Evolutionary conservation across 2,888 invertebrate genomes (phyloP), one percentile per base, ranked within the genome.

Genomic region (Rhabditoides inermis): DNA sequence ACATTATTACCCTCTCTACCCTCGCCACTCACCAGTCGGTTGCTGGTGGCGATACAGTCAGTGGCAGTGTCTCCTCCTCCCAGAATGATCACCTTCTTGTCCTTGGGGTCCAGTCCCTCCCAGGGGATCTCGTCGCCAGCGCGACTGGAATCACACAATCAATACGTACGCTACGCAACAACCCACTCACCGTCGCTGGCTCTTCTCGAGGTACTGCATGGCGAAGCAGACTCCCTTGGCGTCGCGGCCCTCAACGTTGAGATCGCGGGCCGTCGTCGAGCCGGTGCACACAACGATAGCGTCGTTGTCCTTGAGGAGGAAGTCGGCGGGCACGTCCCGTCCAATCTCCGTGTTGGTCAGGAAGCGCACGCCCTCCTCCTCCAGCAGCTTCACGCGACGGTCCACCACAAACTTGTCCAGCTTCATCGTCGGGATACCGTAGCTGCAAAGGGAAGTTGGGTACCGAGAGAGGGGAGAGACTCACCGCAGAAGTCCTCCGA

Each of bases 381-480:
- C 83, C 81, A 98, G 82, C 45, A 98, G 82, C 58, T 86, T 84
- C 1, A 95, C 84, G 55, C 98, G 83, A 5, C 95, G 81, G 72
- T 88, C 87, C 0, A 98, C 91, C 50, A 82, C 78, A 77, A 80
- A 68, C 54, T 95, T 98, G 75, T 88, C 86, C 10, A 98, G 82
- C 80, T 98, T 98, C 95, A 98, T 98, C 6, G 90, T 90, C 18
- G 98, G 98, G 77, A 98, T 98, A 54, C 98, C 98, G 79, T 98
- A 98, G 76, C 67, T 59, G 42, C 15, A 58, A 51, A 37, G 1
- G 3, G 10, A n/a, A 40, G 15, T n/a, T 40, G 10, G 7, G 7
- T 40, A 20, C 10, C 10, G 18, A n/a, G 20, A 49, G 15, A 36
- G 6, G n/a, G 6, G n/a, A 26, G 40, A 22, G 12, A 40, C 30